Evolutionary conservation across 2,888 invertebrate species (phyloP), one percentile per base, ranked within the genome.

Genomic region (Psococerastis gibbosa): DNA sequence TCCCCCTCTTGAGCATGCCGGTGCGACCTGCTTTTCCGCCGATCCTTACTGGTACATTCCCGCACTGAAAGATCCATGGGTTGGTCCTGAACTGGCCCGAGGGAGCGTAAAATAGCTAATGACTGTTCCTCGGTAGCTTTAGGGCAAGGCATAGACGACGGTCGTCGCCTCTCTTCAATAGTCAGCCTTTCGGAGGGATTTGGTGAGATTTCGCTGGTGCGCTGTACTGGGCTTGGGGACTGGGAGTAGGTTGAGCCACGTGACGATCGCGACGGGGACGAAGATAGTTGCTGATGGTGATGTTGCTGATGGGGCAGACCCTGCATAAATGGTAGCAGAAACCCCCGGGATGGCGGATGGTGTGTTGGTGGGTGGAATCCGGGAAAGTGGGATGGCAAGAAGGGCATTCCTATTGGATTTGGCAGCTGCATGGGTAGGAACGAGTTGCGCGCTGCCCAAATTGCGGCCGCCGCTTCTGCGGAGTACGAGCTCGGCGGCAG

Each of bases 21-120:
- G 20, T n/a, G 15, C 20, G 38, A 17, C n/a, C n/a, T 18, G 18
- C 20, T 38, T 17, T 38, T 38, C 38, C 38, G 38, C 6, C 38
- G 38, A 18, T 38, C n/a, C 20, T 20, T 38, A 17, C n/a, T 20
- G 13, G 75, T 76, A 17, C 68, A 68, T 1, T 74, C 69, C 54
- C 76, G 79, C 64, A 82, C 78, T 31, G 82, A 82, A 49, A 84
- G 61, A 56, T 84, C 84, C 58, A 84, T 83, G 2, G 84, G 84
- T 55, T 77, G 75, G 50, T 82, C 81, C 56, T 82, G 80, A 1
- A 66, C 58, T 1, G 65, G 66, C 1, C 60, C 54, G 5, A 62
- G 50, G 0, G 59, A 57, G 34, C 57, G 53, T 11, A 61, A 50
- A 35, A 57, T 57, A 22, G 58, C 61, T 13, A 60, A 34, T 32